These are phyloP conservation scores for Diplodus puntazzo DNA, from an alignment of 2,797 vertebrate species.

Conservation along the genomic window DNA sequence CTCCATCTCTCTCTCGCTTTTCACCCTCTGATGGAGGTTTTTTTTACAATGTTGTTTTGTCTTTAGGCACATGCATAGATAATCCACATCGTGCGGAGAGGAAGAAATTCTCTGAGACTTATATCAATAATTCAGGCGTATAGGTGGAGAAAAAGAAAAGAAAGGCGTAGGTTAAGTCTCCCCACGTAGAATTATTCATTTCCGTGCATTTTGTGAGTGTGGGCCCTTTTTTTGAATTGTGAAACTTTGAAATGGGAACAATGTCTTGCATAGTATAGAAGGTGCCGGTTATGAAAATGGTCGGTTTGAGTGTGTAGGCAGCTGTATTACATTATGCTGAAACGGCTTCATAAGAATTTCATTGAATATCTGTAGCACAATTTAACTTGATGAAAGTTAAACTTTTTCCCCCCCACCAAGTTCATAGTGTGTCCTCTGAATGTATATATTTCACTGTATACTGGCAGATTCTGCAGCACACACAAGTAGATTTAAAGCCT, in stretches of 20 bases:
- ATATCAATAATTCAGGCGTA: slow-evolving; percentile 80
- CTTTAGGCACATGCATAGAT: slow-evolving; percentile 81
- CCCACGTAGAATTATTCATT: slow-evolving; percentile 74
- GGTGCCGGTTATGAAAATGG: slow-evolving; percentile 46
- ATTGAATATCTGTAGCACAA: slow-evolving; percentile 38
- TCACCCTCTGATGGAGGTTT: slow-evolving; percentile 74
- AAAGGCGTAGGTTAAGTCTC: slow-evolving; percentile 47
- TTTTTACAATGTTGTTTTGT: slow-evolving; percentile 79
- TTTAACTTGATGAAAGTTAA: slow-evolving; percentile 41
- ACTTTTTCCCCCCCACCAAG: slow-evolving; percentile 9
- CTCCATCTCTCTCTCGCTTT: slow-evolving; percentile 71
- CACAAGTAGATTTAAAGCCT: slow-evolving; percentile 3
- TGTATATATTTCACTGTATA: not conserved
- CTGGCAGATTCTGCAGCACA: slow-evolving; percentile 7
- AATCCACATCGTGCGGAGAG: slow-evolving; percentile 61
- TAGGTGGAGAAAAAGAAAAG: slow-evolving; percentile 60
- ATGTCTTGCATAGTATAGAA: slow-evolving; percentile 44
- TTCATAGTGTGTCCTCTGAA: slow-evolving; percentile 7
- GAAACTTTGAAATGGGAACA: slow-evolving; percentile 60
- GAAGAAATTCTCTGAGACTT: slow-evolving; percentile 67
- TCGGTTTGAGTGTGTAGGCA: slow-evolving; percentile 31
- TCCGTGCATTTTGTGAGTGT: slow-evolving; percentile 61
- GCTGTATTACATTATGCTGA: slow-evolving; percentile 43
- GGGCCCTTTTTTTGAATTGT: slow-evolving; percentile 59
- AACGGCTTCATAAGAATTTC: slow-evolving; percentile 45